Evolutionary conservation across 2,797 vertebrate genomes (phyloP), one percentile per base, ranked within the genome.

Genomic region (Bradypodion ventrale): DNA sequence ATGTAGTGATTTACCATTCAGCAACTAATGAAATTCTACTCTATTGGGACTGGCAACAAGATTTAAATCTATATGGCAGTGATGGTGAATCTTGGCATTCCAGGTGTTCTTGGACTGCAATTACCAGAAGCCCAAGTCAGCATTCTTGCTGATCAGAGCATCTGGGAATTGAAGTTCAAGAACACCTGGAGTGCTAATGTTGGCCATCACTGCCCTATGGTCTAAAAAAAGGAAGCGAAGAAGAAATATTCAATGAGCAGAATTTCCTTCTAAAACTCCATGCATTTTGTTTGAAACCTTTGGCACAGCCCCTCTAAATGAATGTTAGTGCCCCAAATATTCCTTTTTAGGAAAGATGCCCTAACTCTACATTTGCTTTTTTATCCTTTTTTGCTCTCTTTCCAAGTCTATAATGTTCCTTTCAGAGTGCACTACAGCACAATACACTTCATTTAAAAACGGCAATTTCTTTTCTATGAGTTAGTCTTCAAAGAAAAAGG

Each of bases 401-500:
- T 52, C 23, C 10, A 49, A 9, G 8, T 35, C 4, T 35, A n/a
- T 2, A 44, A 8, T 68, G 19, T 37, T 23, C n/a, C 32, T 68
- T 46, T 49, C 35, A 78, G 29, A 21, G n/a, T 32, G 10, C 77
- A 65, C 25, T 44, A 12, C 29, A 19, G 2, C 59, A 66, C 46
- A 44, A 13, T 40, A 16, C 12, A 62, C 3, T 75, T 37, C 29
- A n/a, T 65, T 76, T 42, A n/a, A 42, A 3, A 68, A 56, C 46
- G 75, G 35, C 25, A 19, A 7, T 23, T 40, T 32, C 16, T 40
- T 16, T 68, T 32, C 16, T 86, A 85, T 84, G 86, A 19, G 32
- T 87, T 90, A 85, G 21, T 92, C 83, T 84, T 80, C 87, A 89
- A 87, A 75, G 85, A 72, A 52, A 81, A 90, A 90, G 89, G 86